These are phyloP conservation scores for Charaxes varanes DNA, from an alignment of 1,140 invertebrate genomes.

Conservation along the genomic window DNA sequence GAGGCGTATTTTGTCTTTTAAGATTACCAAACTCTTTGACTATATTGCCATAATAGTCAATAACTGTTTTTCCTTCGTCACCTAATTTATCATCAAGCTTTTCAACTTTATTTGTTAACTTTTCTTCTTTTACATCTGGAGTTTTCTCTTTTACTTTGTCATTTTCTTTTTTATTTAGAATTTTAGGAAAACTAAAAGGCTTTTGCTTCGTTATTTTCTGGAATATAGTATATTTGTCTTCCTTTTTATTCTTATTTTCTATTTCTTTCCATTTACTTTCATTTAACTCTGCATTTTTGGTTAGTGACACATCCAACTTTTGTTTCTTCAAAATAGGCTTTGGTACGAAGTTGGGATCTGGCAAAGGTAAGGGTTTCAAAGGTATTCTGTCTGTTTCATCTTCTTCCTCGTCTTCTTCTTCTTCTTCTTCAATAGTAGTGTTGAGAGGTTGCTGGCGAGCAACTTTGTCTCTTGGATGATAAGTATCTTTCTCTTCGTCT, in stretches of 20 bases:
- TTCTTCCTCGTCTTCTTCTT: constrained; percentile 71
- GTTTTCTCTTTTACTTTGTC: constrained; percentile 29
- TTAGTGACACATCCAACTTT: constrained; percentile 26
- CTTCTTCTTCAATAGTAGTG: constrained; percentile 45
- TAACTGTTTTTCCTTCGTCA: constrained; percentile 80
- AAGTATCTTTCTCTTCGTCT: constrained; percentile 78
- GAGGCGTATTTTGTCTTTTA: constrained; percentile 71
- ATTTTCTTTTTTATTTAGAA: constrained; percentile 57
- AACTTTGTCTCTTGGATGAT: constrained; percentile 77
- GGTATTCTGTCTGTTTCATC: constrained; percentile 75
- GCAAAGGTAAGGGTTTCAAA: constrained; percentile 73
- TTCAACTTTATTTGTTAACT: constrained; percentile 35
- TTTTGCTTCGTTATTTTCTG: constrained; percentile 70
- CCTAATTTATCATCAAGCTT: constrained; percentile 50
- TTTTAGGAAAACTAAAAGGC: constrained; percentile 52
- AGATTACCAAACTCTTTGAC: constrained; percentile 79
- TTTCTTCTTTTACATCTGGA: constrained; percentile 24
- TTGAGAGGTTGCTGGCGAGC: constrained; percentile 36
- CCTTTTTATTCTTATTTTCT: constrained; percentile 44
- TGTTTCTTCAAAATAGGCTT: constrained; percentile 85
- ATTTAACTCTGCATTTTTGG: constrained; percentile 21
- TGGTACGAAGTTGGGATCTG: constrained; percentile 79
- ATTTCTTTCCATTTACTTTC: constrained; percentile 30
- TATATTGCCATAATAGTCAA: constrained; percentile 88
- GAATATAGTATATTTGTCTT: constrained; percentile 64